Base-by-base conservation (phyloP, 2,113 vertebrate genomes). In the Microcebus griseorufus region DNA sequence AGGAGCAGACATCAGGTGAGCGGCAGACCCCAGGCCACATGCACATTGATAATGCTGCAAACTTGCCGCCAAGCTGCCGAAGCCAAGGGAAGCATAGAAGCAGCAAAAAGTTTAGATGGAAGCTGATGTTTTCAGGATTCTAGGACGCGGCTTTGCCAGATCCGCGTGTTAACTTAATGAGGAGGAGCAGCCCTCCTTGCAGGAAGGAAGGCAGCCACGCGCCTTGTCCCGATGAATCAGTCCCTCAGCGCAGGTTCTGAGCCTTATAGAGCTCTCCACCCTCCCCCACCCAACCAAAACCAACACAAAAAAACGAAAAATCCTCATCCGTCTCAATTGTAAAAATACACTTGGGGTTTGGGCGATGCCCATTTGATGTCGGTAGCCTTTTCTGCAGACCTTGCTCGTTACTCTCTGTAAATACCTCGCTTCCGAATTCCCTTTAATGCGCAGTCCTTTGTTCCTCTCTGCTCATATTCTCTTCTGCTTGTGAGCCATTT, bases 101-200 rank as follows among this genome's bases (percentile, higher is more conserved):
- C 94, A 90, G 79, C 90, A 87, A 81, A 92, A 97, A 97, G 94
- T 93, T 97, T 96, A 87, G 90, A 96, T 92, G 65, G 96, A 97
- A 98, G 90, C 96, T 98, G 97, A 97, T 98, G 96, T 97, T 94
- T 97, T 97, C 73, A 89, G 95, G 94, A 84, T 97, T 98, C 95
- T 90, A 97, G 97, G 75, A 97, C 81, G 58, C 45, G 60, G 29
- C 83, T 96, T 42, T 97, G 96, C 97, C 97, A 93, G 94, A 92
- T 85, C 95, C 75, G 60, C 73, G 90, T 89, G 93, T 88, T 94
- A 97, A 97, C 76, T 93, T 94, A 97, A 97, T 95, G 96, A 97
- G 93, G 25, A 53, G 70, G 85, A 96, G 58, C 76, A 96, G 92
- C 95, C 91, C n/a, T 0, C 42, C 29, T 94, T 96, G 96, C 91